Evolutionary conservation across 1,140 invertebrate genomes (phyloP), one percentile per base, ranked within the genome.

Genomic region (Leucophenga varia): DNA sequence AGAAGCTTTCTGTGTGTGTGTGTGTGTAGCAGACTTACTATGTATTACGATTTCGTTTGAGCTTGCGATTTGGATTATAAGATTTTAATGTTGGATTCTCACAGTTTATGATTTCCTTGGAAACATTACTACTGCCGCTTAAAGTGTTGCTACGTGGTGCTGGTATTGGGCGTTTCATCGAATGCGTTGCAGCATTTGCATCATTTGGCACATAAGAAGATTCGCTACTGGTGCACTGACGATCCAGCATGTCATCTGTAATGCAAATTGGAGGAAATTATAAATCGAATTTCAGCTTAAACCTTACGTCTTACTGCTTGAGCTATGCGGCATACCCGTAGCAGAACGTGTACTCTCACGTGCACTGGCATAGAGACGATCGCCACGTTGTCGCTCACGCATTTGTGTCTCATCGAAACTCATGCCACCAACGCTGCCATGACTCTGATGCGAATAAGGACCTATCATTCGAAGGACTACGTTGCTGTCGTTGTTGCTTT

Each of bases 71-170:
- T 18, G 73, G 73, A 67, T 75, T 75, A 20, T 75, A 75, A 4
- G 72, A 75, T 38, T 74, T 75, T 10, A 74, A 51, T 19, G 69
- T 64, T 5, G 69, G 52, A 36, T 44, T 74, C 19, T 71, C 71
- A 6, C 55, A 64, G 18, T 52, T 60, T 13, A 72, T 52, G 89
- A 88, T 35, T 16, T 72, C 69, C 43, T 63, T 68, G 9, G 67
- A 60, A 0, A 67, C 35, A 36, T 55, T 68, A 37, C 49, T 61
- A 86, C 88, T 34, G 38, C 47, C 60, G 17, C 30, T 43, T 86
- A 85, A n/a, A 84, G 89, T 79, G 12, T 39, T 35, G 4, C 44
- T 43, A 17, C 68, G 61, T 16, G 57, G 68, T 19, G 68, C 65
- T 31, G 68, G 68, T 43, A 65, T 61, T 5, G 68, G 68, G 13